Evolutionary conservation across 2,797 vertebrate genomes (phyloP).

Genomic region (Muscicapa comitata): DNA sequence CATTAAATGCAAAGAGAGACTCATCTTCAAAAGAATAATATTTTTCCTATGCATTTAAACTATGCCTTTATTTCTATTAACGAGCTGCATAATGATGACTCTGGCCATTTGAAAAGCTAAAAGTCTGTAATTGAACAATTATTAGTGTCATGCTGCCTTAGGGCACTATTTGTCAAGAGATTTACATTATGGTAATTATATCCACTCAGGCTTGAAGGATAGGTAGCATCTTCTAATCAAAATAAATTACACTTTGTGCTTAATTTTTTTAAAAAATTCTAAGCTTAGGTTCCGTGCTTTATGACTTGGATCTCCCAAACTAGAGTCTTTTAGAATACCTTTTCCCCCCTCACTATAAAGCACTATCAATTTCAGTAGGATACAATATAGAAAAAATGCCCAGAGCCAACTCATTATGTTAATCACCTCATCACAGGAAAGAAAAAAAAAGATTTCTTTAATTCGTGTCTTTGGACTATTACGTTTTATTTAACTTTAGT

Average conservation of each 20-base stretch:
- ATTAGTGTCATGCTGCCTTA: slow-evolving; percentile 75
- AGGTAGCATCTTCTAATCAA: slow-evolving; percentile 77
- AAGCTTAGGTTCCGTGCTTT: slow-evolving; percentile 42
- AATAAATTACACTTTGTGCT: slow-evolving; percentile 74
- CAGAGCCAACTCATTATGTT: background rate
- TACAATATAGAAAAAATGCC: background rate
- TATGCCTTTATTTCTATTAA: slow-evolving; percentile 64
- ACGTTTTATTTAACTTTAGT: background rate
- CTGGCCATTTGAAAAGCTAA: slow-evolving; percentile 73
- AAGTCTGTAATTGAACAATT: slow-evolving; percentile 81
- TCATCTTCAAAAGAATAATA: slow-evolving; percentile 60
- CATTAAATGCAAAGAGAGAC: slow-evolving; percentile 62
- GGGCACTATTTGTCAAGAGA: slow-evolving; percentile 79
- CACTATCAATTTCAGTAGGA: background rate
- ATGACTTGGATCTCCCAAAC: background rate
- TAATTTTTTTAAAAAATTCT: slow-evolving; percentile 12
- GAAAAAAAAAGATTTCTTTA: background rate
- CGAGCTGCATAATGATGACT: slow-evolving; percentile 68
- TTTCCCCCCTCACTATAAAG: background rate
- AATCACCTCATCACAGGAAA: background rate
- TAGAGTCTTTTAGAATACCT: background rate
- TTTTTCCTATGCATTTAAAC: slow-evolving; percentile 63
- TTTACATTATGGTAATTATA: slow-evolving; percentile 81
- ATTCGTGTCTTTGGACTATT: background rate
- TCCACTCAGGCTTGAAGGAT: slow-evolving; percentile 82